phyloP scores from a whole-genome alignment of 2,797 vertebrate species.

The Lindbergichthys nudifrons region DNA sequence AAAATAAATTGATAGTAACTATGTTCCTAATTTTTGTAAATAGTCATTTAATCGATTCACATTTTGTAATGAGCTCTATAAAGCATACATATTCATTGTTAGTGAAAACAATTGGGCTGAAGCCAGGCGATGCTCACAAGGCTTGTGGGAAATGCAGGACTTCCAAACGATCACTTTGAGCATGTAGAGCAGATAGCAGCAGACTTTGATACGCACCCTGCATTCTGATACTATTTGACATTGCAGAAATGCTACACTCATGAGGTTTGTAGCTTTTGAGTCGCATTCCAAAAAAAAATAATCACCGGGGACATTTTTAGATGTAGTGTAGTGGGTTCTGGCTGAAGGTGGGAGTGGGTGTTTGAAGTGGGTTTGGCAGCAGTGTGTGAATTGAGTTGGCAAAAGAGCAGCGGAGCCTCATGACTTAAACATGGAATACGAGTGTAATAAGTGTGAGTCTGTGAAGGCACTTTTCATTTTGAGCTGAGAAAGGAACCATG shows the following conservation, averaged over 20 bases:
- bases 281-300: slow-evolving; percentile 11
- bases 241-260: slow-evolving; percentile 5
- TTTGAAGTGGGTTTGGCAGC: slow-evolving; percentile 47
- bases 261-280: not conserved
- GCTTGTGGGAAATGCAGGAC: slow-evolving; percentile 29
- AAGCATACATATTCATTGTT: not conserved
- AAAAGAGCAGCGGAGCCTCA: slow-evolving; percentile 56
- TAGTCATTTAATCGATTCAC: not conserved
- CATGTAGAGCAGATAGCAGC: slow-evolving; percentile 18
- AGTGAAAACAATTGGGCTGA: slow-evolving; percentile 18
- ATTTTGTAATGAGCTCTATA: not conserved
- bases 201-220: not conserved
- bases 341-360: slow-evolving; percentile 4
- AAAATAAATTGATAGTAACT: not conserved
- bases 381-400: slow-evolving; percentile 49
- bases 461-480: slow-evolving; percentile 50
- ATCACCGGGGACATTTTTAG: slow-evolving; percentile 28
- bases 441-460: slow-evolving; percentile 48
- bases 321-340: slow-evolving; percentile 25
- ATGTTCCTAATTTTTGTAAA: not conserved
- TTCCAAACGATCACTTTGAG: slow-evolving; percentile 19
- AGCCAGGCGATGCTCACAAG: slow-evolving; percentile 6
- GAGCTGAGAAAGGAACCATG: slow-evolving; percentile 56
- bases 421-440: slow-evolving; percentile 67
- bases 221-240: slow-evolving; percentile 18